A percentile compares a stretch with the other conserved stretches of the same genome.
These are phyloP conservation scores for Mesembrinibis cayennensis DNA, from an alignment of 2,113 vertebrate species.

Conservation along the genomic window DNA sequence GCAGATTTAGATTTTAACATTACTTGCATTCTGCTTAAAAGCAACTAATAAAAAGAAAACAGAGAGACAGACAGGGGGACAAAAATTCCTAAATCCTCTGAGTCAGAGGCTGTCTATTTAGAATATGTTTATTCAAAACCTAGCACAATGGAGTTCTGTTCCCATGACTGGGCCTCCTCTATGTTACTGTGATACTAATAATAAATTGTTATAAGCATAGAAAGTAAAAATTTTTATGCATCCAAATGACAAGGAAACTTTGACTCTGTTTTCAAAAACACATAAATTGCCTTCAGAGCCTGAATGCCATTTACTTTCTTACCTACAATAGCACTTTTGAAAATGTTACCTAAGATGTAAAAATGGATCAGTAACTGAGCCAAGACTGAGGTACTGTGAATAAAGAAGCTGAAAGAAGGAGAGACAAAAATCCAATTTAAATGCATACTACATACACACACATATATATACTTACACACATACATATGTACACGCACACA, in stretches of 20 bases:
- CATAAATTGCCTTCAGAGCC: background rate
- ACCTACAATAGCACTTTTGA: background rate
- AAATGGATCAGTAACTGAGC: background rate
- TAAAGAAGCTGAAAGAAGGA: background rate
- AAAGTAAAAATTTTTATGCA: slow-evolving; percentile 25
- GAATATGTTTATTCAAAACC: slow-evolving; percentile 33
- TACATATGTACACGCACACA: fast-evolving
- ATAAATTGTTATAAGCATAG: slow-evolving; percentile 25
- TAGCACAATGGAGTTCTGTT: slow-evolving; percentile 28
- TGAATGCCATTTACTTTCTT: background rate
- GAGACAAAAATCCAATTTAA: background rate
- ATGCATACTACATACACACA: background rate
- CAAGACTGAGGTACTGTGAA: background rate
- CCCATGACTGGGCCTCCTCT: background rate
- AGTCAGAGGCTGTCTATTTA: slow-evolving; percentile 42
- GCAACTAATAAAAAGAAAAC: background rate
- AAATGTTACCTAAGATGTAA: slow-evolving; percentile 11
- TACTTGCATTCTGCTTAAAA: background rate
- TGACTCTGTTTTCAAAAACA: slow-evolving; percentile 8
- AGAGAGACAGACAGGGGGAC: background rate
- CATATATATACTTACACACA: background rate
- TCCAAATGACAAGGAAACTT: slow-evolving; percentile 13
- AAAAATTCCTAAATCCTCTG: background rate
- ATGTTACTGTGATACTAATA: slow-evolving; percentile 31
- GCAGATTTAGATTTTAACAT: background rate